phyloP scores from a whole-genome alignment of 1,140 invertebrate genomes.

The Latrodectus geometricus region DNA sequence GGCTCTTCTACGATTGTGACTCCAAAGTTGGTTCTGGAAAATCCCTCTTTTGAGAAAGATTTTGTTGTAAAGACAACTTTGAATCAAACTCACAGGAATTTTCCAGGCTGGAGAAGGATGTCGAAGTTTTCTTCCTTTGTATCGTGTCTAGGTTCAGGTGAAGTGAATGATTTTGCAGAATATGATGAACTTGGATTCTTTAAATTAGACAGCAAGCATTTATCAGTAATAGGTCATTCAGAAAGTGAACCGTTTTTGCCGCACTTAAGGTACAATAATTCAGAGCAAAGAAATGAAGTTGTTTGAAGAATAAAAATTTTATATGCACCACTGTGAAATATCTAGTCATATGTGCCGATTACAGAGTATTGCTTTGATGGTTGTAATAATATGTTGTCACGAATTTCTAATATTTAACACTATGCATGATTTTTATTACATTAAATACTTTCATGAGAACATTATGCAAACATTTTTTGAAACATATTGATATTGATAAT shows the following conservation, averaged over 20 bases:
- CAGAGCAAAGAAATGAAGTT: not conserved
- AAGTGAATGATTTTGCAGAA: slow-evolving; percentile 19
- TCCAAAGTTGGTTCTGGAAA: slow-evolving; percentile 6
- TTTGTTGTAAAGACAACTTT: not conserved
- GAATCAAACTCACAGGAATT: slow-evolving; percentile 1
- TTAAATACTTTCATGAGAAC: too few relatives aligned
- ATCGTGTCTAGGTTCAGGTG: slow-evolving; percentile 44
- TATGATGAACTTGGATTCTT: not conserved
- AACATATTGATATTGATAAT: too few relatives aligned
- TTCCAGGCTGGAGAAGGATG: slow-evolving; percentile 22
- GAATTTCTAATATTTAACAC: too few relatives aligned
- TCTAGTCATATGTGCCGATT: too few relatives aligned
- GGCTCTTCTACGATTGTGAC: too few relatives aligned
- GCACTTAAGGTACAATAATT: slow-evolving; percentile 20
- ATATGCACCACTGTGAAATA: too few relatives aligned
- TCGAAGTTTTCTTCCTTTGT: slow-evolving; percentile 33
- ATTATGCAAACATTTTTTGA: too few relatives aligned
- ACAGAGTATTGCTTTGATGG: too few relatives aligned
- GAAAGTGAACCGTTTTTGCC: slow-evolving; percentile 53
- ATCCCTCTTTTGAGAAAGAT: not conserved
- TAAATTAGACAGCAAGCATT: not conserved
- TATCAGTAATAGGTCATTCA: slow-evolving; percentile 37
- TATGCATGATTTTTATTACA: too few relatives aligned
- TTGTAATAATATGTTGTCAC: too few relatives aligned
- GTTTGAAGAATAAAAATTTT: not conserved